Base-by-base conservation (phyloP, 2,113 vertebrate species). In the Origma solitaria region DNA sequence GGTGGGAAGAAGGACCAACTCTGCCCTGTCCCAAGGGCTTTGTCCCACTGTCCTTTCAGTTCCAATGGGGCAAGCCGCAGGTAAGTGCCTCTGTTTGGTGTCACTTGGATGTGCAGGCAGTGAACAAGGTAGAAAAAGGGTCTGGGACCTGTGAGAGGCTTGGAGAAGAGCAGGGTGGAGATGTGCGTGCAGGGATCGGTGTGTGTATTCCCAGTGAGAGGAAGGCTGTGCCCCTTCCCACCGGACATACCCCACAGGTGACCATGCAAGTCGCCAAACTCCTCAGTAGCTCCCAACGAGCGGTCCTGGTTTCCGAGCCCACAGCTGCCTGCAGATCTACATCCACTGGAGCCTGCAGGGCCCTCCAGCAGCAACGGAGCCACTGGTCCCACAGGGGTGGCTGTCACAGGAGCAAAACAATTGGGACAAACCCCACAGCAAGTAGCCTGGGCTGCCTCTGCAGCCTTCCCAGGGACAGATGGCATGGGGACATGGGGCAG, bases 341-440 rank as follows among this genome's bases (percentile, higher is more conserved):
- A 50, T 64, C 64, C 81, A n/a, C n/a, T 12, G 56, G 56, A 84
- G 66, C 45, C 28, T 77, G 53, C 0, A 0, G 37, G 31, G 23
- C 33, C 8, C 40, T 37, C 35, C 44, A 62, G 40, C 15, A 79
- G 47, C 57, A n/a, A 19, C 37, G 53, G 66, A 75, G 64, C 16
- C 1, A 0, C 51, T 86, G 69, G 51, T 92, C n/a, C 13, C 1
- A 0, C 28, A 40, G 51, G 9, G 35, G 13, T 54, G 64, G 60
- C 53, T 3, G 6, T 47, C 66, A 23, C 7, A 40, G 66, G 45
- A 83, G 49, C n/a, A 33, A 83, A 62, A 45, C 50, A 53, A 25
- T 6, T 1, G 1, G 62, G 42, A 45, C 42, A 77, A 90, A 66
- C 13, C 75, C 25, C 31, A 30, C 6, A 42, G 66, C 25, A 47